Evolutionary conservation across 1,140 invertebrate species (phyloP).

Genomic region (Venustaconcha ellipsiformis): DNA sequence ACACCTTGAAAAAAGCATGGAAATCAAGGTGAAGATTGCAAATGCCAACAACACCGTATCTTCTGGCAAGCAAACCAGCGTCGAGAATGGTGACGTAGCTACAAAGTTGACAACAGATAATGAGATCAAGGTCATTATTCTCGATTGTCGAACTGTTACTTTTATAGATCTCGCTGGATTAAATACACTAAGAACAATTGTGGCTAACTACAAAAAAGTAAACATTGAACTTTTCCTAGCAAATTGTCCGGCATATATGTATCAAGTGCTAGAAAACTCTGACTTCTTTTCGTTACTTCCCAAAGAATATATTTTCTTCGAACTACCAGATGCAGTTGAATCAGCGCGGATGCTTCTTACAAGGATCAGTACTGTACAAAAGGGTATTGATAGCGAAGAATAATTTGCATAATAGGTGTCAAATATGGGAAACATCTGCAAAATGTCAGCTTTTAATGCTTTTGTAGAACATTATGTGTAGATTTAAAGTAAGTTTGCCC

Average conservation of each 20-base stretch:
- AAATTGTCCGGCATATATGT: neutral
- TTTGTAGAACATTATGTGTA: too few relatives aligned
- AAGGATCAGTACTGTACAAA: too few relatives aligned
- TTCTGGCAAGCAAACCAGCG: neutral
- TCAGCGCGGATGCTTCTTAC: too few relatives aligned
- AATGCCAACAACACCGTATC: neutral
- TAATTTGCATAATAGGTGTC: too few relatives aligned
- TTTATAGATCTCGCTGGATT: slow-evolving; percentile 61
- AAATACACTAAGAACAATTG: slow-evolving; percentile 46
- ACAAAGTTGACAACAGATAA: slow-evolving; percentile 9
- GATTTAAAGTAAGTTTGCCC: too few relatives aligned
- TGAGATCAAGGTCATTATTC: slow-evolving; percentile 33
- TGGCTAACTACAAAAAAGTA: slow-evolving; percentile 32
- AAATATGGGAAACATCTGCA: too few relatives aligned
- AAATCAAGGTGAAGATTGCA: neutral
- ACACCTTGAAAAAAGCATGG: slow-evolving; percentile 7
- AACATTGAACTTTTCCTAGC: slow-evolving; percentile 28
- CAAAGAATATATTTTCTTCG: slow-evolving; percentile 6
- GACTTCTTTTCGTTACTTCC: slow-evolving; percentile 13
- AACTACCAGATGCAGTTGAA: slow-evolving; percentile 16
- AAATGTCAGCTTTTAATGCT: too few relatives aligned
- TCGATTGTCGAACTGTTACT: slow-evolving; percentile 59
- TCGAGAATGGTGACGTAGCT: slow-evolving; percentile 9
- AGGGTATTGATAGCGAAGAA: too few relatives aligned
- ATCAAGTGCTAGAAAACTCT: neutral